Percentiles rank a stretch among this genome's conserved stretches.
phyloP scores from a whole-genome alignment of 2,888 invertebrate species.

The Lasiommata megera region DNA sequence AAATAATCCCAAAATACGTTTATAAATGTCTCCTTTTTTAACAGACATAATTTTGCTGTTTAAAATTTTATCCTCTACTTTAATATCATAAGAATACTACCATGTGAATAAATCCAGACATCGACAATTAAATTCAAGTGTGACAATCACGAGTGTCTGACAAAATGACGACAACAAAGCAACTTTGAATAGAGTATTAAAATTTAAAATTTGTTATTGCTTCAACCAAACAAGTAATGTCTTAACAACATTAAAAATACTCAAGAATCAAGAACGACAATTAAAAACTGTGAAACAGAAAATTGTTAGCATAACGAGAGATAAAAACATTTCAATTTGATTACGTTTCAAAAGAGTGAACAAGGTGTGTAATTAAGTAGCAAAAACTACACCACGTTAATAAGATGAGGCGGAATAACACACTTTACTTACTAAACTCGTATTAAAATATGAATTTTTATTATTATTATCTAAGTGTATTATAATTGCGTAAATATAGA shows the following conservation, averaged over 20 bases:
- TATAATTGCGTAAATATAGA: background rate
- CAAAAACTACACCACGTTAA: background rate
- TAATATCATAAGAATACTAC: background rate
- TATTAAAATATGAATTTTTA: background rate
- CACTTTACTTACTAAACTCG: background rate
- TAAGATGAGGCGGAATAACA: background rate
- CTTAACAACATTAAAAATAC: background rate
- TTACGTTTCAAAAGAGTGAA: background rate
- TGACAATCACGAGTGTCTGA: constrained; percentile 7
- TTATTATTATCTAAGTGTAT: background rate
- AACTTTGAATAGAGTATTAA: constrained; percentile 11
- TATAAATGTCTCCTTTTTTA: background rate
- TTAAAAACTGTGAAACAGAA: background rate
- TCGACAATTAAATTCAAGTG: background rate
- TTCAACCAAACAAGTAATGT: background rate
- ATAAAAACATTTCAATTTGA: background rate
- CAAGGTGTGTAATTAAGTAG: background rate
- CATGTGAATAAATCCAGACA: background rate
- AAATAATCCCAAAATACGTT: background rate
- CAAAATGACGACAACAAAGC: constrained; percentile 20
- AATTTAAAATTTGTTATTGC: constrained; percentile 7
- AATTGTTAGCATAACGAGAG: background rate
- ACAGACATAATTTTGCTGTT: background rate
- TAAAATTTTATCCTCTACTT: background rate
- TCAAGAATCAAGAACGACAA: background rate